Evolutionary conservation across 2,888 invertebrate genomes (phyloP), one percentile per base, ranked within the genome.

Genomic region (Argyra leucocephala): DNA sequence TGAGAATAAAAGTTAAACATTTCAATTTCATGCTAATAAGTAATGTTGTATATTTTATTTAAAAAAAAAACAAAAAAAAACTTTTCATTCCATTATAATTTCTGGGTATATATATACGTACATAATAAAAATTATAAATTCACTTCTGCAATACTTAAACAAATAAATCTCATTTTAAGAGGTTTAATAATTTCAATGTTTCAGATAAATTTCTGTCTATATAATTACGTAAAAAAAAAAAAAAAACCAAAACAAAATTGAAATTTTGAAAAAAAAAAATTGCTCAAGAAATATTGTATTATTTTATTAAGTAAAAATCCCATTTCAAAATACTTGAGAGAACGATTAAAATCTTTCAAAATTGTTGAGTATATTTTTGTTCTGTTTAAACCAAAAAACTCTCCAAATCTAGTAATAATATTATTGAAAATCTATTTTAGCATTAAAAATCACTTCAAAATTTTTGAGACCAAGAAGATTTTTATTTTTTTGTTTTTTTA

Each of bases 231-330:
- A 48, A 48, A 48, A 48, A 3, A 3, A 48, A 1, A 9, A 48
- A n/a, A 48, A n/a, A 48, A 18, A 18, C 5, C 15, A 48, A n/a
- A n/a, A n/a, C n/a, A n/a, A n/a, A n/a, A n/a, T n/a, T n/a, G n/a
- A n/a, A n/a, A n/a, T n/a, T n/a, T n/a, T n/a, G n/a, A n/a, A n/a
- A n/a, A n/a, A n/a, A n/a, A 48, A 48, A 18, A 48, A n/a, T 48
- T 48, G 48, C 48, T 48, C 48, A 48, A 48, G 18, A 48, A 48
- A n/a, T 48, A 48, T 48, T 48, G 15, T 48, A 48, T 48, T 48
- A 48, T 48, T 18, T 12, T 37, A 37, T 37, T 9, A 37, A 37
- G 12, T 37, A 18, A 48, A 18, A 48, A n/a, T 18, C 1, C 2
- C 12, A 48, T 18, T 18, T 2, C 2, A 18, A 48, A 6, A 48